phyloP scores from a whole-genome alignment of 2,113 vertebrate species.

The Bos javanicus region DNA sequence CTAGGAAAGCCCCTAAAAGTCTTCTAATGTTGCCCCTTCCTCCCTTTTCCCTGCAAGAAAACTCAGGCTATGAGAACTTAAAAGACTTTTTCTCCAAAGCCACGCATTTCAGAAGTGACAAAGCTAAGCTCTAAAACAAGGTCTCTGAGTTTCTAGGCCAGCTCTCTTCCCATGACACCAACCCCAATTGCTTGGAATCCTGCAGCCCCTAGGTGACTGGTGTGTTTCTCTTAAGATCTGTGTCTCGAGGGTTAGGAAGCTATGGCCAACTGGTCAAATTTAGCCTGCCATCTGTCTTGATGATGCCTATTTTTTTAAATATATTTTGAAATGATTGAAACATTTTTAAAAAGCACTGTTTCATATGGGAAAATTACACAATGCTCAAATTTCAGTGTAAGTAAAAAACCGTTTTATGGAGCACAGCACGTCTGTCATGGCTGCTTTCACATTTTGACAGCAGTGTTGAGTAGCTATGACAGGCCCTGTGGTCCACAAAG shows the following conservation, averaged over 20 bases:
- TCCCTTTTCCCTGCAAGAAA: neutral
- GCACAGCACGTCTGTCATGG: neutral
- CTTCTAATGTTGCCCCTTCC: neutral
- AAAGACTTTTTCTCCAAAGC: neutral
- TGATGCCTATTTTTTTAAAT: neutral
- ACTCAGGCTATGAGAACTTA: neutral
- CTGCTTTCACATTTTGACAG: neutral
- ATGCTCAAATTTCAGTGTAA: neutral
- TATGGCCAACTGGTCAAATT: neutral
- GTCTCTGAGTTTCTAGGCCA: neutral
- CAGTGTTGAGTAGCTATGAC: neutral
- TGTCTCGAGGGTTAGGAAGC: neutral
- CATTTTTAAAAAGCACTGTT: neutral
- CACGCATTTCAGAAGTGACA: neutral
- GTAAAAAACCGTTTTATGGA: neutral
- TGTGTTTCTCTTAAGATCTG: neutral
- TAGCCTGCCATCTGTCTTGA: neutral
- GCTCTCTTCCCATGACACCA: neutral
- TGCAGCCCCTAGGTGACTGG: neutral
- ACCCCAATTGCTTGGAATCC: too few relatives aligned
- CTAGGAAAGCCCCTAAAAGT: neutral
- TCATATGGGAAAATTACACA: neutral
- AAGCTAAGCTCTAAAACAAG: neutral
- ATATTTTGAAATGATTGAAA: neutral
- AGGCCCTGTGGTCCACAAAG: neutral